Base-by-base conservation (phyloP, 2,113 vertebrate genomes). In the Micronisus gabar region DNA sequence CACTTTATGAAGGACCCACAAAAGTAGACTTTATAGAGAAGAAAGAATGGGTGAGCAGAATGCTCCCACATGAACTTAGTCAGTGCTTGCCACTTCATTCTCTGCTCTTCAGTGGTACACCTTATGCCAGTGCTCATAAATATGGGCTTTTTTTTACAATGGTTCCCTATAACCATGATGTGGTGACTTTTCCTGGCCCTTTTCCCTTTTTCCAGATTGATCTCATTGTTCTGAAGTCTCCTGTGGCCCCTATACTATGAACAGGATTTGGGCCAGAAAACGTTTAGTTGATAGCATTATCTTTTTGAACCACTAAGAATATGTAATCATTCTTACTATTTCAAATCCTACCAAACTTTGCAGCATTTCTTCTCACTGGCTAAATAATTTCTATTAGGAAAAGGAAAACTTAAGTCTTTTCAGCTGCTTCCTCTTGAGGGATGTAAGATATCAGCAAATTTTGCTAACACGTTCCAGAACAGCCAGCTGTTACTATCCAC, bases 401-500 rank as follows among this genome's bases (percentile, higher is more conserved):
- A 92, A 93, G 40, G 82, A 94, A 91, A 95, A 95, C 56, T 56
- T 86, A 84, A 95, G 88, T 96, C 92, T 95, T 93, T 85, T 95
- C 97, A 97, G 95, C 88, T 97, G 95, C 86, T 96, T 97, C 92
- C 92, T 97, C 96, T 97, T 93, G 95, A 97, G 93, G 72, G 74
- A 95, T 95, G 74, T 83, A 95, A 95, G 90, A 93, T 97, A 95
- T 90, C 96, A 93, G 90, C 93, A 93, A 90, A 95, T 97, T 97
- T 94, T 97, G 83, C 93, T 96, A 96, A 94, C 80, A 75, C 2
- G 6, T 93, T 97, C 90, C 95, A 96, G 94, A 96, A 82, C 92
- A 97, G 84, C 93, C 97, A 97, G 97, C 97, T 97, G 96, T 97
- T 97, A 81, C 88, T 70, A 84, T 43, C 96, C 97, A 97, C 96